Percentiles rank a stretch among this genome's conserved stretches.
These are phyloP conservation scores for Phyllotreta cruciferae DNA, from an alignment of 2,888 invertebrate species.

Conservation along the genomic window DNA sequence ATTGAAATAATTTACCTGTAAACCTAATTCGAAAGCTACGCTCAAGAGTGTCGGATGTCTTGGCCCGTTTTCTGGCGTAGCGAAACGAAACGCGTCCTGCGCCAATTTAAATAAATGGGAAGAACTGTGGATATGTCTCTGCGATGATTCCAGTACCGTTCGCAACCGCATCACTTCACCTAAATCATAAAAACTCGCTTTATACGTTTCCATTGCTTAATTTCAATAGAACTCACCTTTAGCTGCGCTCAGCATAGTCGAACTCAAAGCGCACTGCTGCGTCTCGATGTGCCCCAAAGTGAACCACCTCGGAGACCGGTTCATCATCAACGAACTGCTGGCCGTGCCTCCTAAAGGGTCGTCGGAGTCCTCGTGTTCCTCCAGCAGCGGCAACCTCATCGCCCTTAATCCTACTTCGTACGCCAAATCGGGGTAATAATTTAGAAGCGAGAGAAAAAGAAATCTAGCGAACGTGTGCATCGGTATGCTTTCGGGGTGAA, in stretches of 20 bases:
- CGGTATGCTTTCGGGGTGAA: slow-evolving; percentile 82
- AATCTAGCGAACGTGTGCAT: slow-evolving; percentile 85
- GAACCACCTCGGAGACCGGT: slow-evolving; percentile 77
- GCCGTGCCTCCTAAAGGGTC: slow-evolving; percentile 62
- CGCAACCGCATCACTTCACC: slow-evolving; percentile 73
- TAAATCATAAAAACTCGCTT: slow-evolving; percentile 34
- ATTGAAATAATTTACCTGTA: slow-evolving; percentile 65
- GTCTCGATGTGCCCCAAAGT: slow-evolving; percentile 81
- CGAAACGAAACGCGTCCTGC: slow-evolving; percentile 84
- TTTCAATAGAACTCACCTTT: slow-evolving; percentile 62
- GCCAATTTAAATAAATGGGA: slow-evolving; percentile 85
- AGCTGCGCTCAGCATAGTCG: slow-evolving; percentile 76
- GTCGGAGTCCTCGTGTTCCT: slow-evolving; percentile 72
- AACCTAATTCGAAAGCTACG: slow-evolving; percentile 81
- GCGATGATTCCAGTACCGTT: slow-evolving; percentile 79
- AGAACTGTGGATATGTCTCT: slow-evolving; percentile 82
- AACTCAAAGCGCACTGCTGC: slow-evolving; percentile 80
- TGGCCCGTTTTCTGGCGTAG: slow-evolving; percentile 79
- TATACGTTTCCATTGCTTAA: background rate
- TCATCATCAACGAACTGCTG: slow-evolving; percentile 64
- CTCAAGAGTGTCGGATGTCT: slow-evolving; percentile 79
- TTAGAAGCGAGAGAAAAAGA: slow-evolving; percentile 78
- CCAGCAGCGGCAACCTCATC: slow-evolving; percentile 80
- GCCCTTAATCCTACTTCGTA: slow-evolving; percentile 80
- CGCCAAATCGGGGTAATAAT: slow-evolving; percentile 78